These are phyloP conservation scores for Syritta pipiens DNA, from an alignment of 2,888 invertebrate genomes.

Conservation along the genomic window DNA sequence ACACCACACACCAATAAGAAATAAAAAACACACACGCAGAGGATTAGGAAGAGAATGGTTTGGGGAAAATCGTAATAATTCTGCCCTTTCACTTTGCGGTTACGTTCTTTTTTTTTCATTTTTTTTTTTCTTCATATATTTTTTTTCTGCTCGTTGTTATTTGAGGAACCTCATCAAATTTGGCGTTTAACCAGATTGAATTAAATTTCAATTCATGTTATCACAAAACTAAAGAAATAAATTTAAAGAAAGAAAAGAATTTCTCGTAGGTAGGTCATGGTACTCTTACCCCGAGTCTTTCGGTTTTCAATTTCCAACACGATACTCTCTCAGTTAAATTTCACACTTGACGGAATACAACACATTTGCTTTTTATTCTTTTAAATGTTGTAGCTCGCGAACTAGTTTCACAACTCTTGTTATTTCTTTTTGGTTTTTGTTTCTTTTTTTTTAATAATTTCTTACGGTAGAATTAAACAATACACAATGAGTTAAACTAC, in stretches of 20 bases:
- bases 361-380: neutral
- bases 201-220: neutral
- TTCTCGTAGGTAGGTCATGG: conserved; percentile 64
- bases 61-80: conserved; percentile 55
- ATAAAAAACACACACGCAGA: conserved; percentile 35
- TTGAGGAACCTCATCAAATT: neutral
- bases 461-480: neutral
- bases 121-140: conserved; percentile 1
- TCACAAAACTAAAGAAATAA: conserved; percentile 17
- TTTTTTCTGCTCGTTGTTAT: too few species aligned
- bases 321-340: conserved; percentile 5
- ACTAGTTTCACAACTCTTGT: neutral
- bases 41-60: conserved; percentile 56
- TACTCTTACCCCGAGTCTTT: conserved; percentile 52
- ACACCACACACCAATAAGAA: conserved; percentile 22
- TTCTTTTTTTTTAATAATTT: neutral
- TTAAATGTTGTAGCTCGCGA: conserved; percentile 14
- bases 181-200: neutral
- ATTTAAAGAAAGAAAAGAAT: conserved; percentile 39
- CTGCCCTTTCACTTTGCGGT: conserved; percentile 63
- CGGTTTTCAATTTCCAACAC: conserved; percentile 15
- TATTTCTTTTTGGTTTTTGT: neutral
- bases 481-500: conserved; percentile 11
- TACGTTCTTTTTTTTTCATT: conserved; percentile 39
- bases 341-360: conserved; percentile 6